These are phyloP conservation scores for Cyphomyrus plagiostoma DNA, from an alignment of 2,113 vertebrate species.

Conservation along the genomic window DNA sequence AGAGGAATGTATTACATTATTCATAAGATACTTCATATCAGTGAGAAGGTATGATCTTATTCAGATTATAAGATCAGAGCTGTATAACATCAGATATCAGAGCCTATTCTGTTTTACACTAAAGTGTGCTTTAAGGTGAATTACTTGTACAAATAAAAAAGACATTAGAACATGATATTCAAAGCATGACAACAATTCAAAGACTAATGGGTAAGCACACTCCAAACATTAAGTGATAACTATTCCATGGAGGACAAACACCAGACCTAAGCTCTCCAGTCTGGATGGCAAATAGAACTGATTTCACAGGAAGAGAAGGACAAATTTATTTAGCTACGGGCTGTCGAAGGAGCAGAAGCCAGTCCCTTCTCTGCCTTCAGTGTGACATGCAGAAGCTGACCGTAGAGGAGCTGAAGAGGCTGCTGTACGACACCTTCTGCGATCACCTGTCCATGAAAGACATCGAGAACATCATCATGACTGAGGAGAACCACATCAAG, in stretches of 20 bases:
- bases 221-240: neutral
- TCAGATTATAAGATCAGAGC: neutral
- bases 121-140: neutral
- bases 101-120: neutral
- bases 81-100: neutral
- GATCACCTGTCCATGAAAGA: slow-evolving; percentile 98
- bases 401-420: slow-evolving; percentile 90
- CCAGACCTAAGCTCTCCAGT: neutral
- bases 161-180: neutral
- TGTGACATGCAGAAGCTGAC: slow-evolving; percentile 98
- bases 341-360: neutral
- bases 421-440: slow-evolving; percentile 95
- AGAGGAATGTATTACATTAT: neutral
- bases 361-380: slow-evolving; percentile 48
- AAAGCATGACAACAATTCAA: neutral
- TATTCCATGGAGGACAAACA: neutral
- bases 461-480: slow-evolving; percentile 99
- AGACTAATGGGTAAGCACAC: neutral
- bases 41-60: neutral
- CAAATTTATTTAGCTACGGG: neutral
- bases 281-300: neutral
- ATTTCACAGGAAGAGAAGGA: neutral
- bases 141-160: neutral
- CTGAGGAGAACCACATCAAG: slow-evolving; percentile 93
- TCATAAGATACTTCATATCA: neutral